Conservation (phyloP, 2,797 vertebrate species). For the Pangasius mekongensis region DNA sequence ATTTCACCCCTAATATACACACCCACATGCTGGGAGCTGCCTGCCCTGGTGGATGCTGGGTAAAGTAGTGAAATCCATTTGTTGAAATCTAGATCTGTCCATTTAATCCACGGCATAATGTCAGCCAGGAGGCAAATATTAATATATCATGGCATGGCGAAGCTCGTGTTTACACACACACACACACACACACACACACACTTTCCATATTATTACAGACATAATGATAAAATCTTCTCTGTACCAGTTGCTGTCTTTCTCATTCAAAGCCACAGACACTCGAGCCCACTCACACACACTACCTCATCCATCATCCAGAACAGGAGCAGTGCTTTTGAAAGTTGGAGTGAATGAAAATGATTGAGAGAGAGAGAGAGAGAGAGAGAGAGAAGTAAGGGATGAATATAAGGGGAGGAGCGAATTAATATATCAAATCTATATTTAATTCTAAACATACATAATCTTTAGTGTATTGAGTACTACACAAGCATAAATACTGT, state of each 20-base stretch:
- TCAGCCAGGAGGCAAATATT: conserved; percentile 78
- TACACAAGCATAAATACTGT: background rate
- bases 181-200: conserved; percentile 28
- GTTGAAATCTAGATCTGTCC: conserved; percentile 31
- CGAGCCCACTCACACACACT: conserved; percentile 46
- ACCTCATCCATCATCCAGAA: conserved; percentile 8
- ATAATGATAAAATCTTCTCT: conserved; percentile 3
- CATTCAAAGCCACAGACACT: background rate
- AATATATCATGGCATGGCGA: conserved; percentile 68
- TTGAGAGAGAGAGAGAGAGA: background rate
- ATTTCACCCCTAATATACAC: background rate
- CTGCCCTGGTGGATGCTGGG: background rate
- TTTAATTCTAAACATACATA: background rate
- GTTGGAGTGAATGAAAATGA: background rate
- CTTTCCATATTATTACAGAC: background rate
- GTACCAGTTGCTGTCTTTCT: background rate
- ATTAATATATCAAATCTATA: background rate
- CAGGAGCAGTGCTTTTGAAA: background rate
- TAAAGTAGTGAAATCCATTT: background rate
- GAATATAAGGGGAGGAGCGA: background rate
- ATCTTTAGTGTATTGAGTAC: background rate
- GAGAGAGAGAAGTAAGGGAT: background rate
- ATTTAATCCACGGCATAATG: conserved; percentile 59
- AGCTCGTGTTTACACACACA: conserved; percentile 20
- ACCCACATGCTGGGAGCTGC: background rate